Conservation (phyloP, 2,888 invertebrate species). For the Chorisops tibialis region DNA sequence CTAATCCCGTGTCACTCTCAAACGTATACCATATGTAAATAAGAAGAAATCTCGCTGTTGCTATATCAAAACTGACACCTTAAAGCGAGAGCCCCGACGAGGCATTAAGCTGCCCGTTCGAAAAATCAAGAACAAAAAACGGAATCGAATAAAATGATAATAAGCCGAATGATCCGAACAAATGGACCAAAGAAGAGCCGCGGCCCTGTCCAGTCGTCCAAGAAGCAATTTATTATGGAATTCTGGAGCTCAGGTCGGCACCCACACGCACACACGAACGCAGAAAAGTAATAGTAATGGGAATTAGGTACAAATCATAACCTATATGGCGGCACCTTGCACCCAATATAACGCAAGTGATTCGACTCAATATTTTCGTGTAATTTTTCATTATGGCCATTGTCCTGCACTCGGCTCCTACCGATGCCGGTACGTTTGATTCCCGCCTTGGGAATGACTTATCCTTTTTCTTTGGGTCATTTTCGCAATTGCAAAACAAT, state of each 20-base stretch:
- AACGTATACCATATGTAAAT: constrained; percentile 28
- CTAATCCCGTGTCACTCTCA: constrained; percentile 20
- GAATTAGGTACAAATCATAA: too few relatives aligned
- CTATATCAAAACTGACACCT: constrained; percentile 30
- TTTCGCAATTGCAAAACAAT: constrained; percentile 13
- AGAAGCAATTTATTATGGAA: too few relatives aligned
- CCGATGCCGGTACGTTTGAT: constrained; percentile 11
- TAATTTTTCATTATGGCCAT: constrained; percentile 13
- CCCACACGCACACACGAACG: too few relatives aligned
- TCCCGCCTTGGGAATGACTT: neutral
- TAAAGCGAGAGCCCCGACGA: constrained; percentile 23
- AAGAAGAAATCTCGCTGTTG: constrained; percentile 19
- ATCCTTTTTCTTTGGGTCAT: neutral
- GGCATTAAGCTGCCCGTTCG: neutral
- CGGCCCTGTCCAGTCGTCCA: too few relatives aligned
- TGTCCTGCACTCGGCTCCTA: constrained; percentile 16
- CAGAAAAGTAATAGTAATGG: too few relatives aligned
- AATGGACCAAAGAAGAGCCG: too few relatives aligned
- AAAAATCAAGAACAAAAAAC: neutral
- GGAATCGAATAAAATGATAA: constrained; percentile 10
- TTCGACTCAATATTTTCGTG: neutral
- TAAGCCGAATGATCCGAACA: constrained; percentile 1
- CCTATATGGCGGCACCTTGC: neutral
- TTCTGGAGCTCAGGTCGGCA: too few relatives aligned
- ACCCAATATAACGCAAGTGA: neutral